Evolutionary conservation across 2,113 vertebrate genomes (phyloP).

Genomic region (Lichenostomus cassidix): DNA sequence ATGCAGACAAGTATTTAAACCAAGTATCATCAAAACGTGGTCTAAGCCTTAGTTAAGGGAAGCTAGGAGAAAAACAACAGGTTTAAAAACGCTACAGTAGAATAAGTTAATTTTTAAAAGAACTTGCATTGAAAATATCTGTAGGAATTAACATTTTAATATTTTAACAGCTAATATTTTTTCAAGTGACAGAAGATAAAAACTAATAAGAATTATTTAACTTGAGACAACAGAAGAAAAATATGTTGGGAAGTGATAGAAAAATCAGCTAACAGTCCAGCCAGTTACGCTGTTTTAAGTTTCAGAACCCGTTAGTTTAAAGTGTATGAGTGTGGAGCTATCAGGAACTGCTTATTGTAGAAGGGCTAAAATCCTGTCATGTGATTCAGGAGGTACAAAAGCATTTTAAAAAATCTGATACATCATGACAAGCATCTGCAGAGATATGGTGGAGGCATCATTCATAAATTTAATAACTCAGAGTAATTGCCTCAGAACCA

Average conservation of each 20-base stretch:
- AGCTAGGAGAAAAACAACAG: neutral
- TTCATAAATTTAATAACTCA: conserved; percentile 5
- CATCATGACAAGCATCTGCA: neutral
- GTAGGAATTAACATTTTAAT: neutral
- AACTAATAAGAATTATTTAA: neutral
- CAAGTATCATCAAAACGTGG: neutral
- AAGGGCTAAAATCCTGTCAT: neutral
- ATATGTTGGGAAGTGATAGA: neutral
- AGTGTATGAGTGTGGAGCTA: conserved; percentile 40
- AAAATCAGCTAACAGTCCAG: neutral
- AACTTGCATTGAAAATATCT: neutral
- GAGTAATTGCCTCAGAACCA: conserved; percentile 10
- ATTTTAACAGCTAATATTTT: neutral
- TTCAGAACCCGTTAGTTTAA: conserved; percentile 54
- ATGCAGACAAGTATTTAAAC: neutral
- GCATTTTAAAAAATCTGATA: conserved; percentile 22
- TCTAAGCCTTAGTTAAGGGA: neutral
- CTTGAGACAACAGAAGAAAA: neutral
- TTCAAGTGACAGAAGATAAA: neutral
- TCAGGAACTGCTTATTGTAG: conserved; percentile 61
- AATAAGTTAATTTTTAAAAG: neutral
- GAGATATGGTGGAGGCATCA: neutral
- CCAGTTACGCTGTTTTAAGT: neutral
- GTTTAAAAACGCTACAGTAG: neutral
- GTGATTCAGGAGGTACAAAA: neutral